Base-by-base conservation (phyloP, 1,140 invertebrate genomes). In the Eupristina koningsbergeri region DNA sequence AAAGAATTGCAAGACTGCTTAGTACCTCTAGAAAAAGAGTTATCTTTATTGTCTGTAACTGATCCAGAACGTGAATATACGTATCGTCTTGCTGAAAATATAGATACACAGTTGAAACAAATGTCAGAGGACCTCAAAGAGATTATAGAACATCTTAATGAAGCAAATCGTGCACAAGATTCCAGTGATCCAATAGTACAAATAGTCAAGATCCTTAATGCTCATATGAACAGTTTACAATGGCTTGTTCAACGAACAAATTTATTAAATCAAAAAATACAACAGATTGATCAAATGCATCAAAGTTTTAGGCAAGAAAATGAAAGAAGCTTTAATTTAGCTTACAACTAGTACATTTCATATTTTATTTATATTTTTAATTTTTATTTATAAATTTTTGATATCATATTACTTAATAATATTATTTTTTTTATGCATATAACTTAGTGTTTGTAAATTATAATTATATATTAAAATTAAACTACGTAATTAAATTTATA, bases 101-200 rank as follows among this genome's bases (percentile, higher is more conserved):
- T 99, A 71, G 97, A 99, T 90, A 97, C 96, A 0, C 98, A 99
- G 90, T 91, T 99, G 78, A 97, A 98, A 90, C 95, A 97, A 89
- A 98, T 99, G 97, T 96, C 97, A 0, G 96, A 98, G 89, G 97
- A 99, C 92, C 91, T 99, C 69, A 98, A 98, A 87, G 98, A 99
- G 91, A 97, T 98, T 39, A 98, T 99, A 81, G 97, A 98, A 89
- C 97, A 98, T 90, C 92, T 99, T 0, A 99, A 99, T 90, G 96
- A 98, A 88, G 95, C 96, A 0, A 98, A 97, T 90, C 95, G 95
- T 86, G 94, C 94, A 69, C 95, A 97, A 89, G 97, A 98, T 86
- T 95, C 94, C 17, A 95, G 95, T 86, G 97, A 98, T 93, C 97
- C 97, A 1, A 96, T 98, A 71, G 95, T 97, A 15, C 97, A 98